Percentiles rank a stretch among this genome's conserved stretches.
These are phyloP conservation scores for Labrus mixtus DNA, from an alignment of 2,113 vertebrate genomes.

Conservation along the genomic window DNA sequence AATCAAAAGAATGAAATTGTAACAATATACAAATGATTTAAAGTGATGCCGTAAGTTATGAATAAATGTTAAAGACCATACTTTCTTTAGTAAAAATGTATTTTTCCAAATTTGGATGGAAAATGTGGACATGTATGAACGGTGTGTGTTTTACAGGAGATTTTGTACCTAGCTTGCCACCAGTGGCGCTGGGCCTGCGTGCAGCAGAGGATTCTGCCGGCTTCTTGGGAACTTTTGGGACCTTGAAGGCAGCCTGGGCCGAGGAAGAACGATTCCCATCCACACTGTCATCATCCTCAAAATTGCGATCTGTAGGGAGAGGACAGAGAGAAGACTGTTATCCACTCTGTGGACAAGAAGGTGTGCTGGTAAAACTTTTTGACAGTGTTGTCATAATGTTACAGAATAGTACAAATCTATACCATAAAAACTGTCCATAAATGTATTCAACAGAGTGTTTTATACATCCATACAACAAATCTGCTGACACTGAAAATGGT, in stretches of 20 bases:
- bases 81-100: no score
- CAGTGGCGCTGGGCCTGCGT: constrained; percentile 89
- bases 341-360: neutral
- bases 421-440: neutral
- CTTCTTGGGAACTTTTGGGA: constrained; percentile 94
- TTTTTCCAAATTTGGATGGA: neutral
- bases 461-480: no score
- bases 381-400: no score
- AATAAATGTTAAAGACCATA: no score
- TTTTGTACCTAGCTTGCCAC: constrained; percentile 89
- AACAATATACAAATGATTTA: no score
- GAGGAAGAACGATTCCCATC: constrained; percentile 94
- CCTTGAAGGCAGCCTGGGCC: constrained; percentile 93
- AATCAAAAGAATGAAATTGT: no score
- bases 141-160: neutral
- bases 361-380: neutral
- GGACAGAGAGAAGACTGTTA: constrained; percentile 17
- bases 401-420: neutral
- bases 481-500: no score
- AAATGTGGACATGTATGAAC: neutral
- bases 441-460: neutral
- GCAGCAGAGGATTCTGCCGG: constrained; percentile 85
- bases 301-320: constrained; percentile 92
- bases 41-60: no score
- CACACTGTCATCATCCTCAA: constrained; percentile 97